Conservation (phyloP, 2,888 invertebrate species). For the Ryuthela nishihirai region DNA sequence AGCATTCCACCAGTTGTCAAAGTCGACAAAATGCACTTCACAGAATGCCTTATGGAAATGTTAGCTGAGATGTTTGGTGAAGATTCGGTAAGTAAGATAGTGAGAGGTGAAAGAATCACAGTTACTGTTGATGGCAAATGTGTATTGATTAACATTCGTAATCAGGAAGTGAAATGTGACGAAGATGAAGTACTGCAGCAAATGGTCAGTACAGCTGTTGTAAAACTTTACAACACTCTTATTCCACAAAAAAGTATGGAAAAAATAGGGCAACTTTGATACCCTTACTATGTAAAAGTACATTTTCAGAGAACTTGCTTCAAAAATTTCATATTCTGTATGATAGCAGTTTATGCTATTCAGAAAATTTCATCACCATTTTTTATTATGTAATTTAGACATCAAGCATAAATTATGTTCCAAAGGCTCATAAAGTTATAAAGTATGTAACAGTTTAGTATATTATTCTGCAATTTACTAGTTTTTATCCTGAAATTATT, state of each 20-base stretch:
- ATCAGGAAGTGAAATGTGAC: conserved; percentile 72
- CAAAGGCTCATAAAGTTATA: too few relatives aligned
- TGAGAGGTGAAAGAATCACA: conserved; percentile 81
- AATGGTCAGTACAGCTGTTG: conserved; percentile 77
- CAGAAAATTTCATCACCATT: too few relatives aligned
- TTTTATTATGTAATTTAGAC: too few relatives aligned
- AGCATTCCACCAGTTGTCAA: conserved; percentile 57
- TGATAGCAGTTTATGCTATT: too few relatives aligned
- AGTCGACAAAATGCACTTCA: conserved; percentile 86
- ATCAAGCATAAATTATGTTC: too few relatives aligned
- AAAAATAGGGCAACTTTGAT: too few relatives aligned
- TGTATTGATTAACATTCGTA: conserved; percentile 78
- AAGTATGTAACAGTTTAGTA: too few relatives aligned
- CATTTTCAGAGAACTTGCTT: too few relatives aligned
- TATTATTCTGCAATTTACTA: too few relatives aligned
- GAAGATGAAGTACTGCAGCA: conserved; percentile 78
- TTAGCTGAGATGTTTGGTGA: conserved; percentile 94
- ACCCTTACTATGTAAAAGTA: too few relatives aligned
- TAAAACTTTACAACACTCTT: conserved; percentile 77
- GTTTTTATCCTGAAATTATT: too few relatives aligned
- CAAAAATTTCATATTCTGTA: too few relatives aligned
- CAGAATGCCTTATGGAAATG: conserved; percentile 84
- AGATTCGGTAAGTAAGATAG: conserved; percentile 86
- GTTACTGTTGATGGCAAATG: conserved; percentile 79
- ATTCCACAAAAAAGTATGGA: conserved; percentile 46